These are phyloP conservation scores for Cardiocondyla obscurior DNA, from an alignment of 1,140 invertebrate species.

Conservation along the genomic window DNA sequence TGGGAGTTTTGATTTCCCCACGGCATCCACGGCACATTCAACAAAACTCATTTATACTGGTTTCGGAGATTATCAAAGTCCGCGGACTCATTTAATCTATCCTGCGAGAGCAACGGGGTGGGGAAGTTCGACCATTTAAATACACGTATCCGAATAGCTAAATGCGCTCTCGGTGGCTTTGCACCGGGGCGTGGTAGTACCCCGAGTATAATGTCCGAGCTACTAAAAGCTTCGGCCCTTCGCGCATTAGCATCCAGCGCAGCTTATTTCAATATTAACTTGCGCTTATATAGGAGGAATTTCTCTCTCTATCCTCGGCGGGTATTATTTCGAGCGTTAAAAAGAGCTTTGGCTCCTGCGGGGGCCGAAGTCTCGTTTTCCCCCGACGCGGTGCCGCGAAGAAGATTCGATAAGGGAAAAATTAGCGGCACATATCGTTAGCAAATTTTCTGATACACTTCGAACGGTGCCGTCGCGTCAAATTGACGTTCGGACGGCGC, in stretches of 20 bases:
- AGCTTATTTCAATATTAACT: slow-evolving; percentile 52
- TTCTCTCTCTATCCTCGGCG: not conserved
- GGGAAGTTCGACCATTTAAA: slow-evolving; percentile 70
- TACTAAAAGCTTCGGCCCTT: slow-evolving; percentile 41
- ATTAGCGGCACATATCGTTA: not conserved
- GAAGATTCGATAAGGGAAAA: not conserved
- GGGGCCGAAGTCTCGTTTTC: not conserved
- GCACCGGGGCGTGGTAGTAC: slow-evolving; percentile 17
- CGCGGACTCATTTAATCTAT: slow-evolving; percentile 72
- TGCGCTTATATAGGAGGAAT: not conserved
- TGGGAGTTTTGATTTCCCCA: slow-evolving; percentile 77
- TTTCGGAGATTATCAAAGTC: slow-evolving; percentile 74
- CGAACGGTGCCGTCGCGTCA: not conserved
- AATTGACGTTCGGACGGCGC: not conserved
- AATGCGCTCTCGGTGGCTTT: slow-evolving; percentile 51
- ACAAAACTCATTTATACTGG: slow-evolving; percentile 77
- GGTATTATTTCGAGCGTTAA: slow-evolving; percentile 24
- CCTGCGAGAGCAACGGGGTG: slow-evolving; percentile 15
- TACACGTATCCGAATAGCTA: slow-evolving; percentile 57
- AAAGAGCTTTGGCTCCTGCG: not conserved
- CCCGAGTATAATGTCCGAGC: slow-evolving; percentile 44
- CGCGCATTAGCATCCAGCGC: slow-evolving; percentile 4
- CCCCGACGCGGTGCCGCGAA: not conserved
- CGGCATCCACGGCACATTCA: slow-evolving; percentile 72
- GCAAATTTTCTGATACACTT: not conserved